Conservation (phyloP, 2,888 invertebrate species). For the Amorpha juglandis region DNA sequence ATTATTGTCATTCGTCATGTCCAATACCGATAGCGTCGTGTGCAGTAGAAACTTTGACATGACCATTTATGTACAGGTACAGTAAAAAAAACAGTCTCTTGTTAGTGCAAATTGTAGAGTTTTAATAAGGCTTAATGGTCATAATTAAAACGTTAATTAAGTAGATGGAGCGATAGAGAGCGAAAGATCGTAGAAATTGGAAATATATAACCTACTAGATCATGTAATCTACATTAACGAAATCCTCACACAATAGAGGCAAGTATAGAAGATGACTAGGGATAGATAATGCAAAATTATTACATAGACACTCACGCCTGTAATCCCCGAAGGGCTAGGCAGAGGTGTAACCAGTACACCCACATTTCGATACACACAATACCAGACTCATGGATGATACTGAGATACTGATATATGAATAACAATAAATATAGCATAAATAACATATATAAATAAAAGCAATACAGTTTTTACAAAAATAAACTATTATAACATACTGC, state of each 20-base stretch:
- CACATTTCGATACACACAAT: too few species aligned
- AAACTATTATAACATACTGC: neutral
- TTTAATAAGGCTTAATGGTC: neutral
- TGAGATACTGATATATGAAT: too few species aligned
- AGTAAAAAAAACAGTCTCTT: neutral
- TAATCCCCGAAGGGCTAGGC: too few species aligned
- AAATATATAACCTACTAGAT: too few species aligned
- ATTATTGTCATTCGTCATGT: slow-evolving; percentile 49
- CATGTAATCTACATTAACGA: too few species aligned
- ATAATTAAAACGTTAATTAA: neutral
- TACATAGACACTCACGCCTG: too few species aligned
- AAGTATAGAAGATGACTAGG: too few species aligned
- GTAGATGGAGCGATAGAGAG: neutral
- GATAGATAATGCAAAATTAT: too few species aligned
- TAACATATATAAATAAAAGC: neutral
- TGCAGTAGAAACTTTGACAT: slow-evolving; percentile 15
- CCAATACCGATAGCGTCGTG: slow-evolving; percentile 27
- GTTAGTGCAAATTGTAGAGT: neutral
- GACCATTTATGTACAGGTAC: neutral
- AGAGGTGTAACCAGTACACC: too few species aligned
- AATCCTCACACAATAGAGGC: too few species aligned
- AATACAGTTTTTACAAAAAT: neutral
- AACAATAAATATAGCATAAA: neutral
- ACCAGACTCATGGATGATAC: too few species aligned
- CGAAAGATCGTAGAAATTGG: too few species aligned